Conservation (phyloP, 2,888 invertebrate genomes). For the Hypena proboscidalis region DNA sequence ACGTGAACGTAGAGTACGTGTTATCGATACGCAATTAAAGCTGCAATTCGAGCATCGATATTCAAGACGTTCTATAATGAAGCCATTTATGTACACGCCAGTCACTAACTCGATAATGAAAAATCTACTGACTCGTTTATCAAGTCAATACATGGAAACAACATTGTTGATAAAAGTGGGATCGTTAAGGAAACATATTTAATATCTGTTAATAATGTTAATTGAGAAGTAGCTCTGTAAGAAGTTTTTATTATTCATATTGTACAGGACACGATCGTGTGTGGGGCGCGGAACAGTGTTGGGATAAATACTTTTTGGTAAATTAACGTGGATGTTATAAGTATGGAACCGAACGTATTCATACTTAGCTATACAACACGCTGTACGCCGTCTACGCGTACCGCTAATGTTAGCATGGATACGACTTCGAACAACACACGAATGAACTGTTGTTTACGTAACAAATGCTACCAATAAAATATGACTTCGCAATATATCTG, state of each 20-base stretch:
- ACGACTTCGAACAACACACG: slow-evolving; percentile 16
- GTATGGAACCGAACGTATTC: slow-evolving; percentile 26
- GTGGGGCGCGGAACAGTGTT: slow-evolving; percentile 15
- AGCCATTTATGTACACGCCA: slow-evolving; percentile 40
- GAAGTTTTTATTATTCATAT: slow-evolving; percentile 39
- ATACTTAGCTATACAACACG: slow-evolving; percentile 3
- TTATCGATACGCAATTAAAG: slow-evolving; percentile 42
- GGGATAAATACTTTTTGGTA: slow-evolving; percentile 36
- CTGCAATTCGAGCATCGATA: slow-evolving; percentile 24
- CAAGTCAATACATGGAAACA: too few relatives aligned
- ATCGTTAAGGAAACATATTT: slow-evolving; percentile 42
- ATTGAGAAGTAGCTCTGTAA: slow-evolving; percentile 24
- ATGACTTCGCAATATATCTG: slow-evolving; percentile 6
- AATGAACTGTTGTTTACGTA: slow-evolving; percentile 16
- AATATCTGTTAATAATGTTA: slow-evolving; percentile 38
- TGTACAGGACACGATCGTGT: slow-evolving; percentile 19
- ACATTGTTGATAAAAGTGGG: slow-evolving; percentile 35
- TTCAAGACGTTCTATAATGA: slow-evolving; percentile 36
- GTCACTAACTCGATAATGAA: slow-evolving; percentile 17
- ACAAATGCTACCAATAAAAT: slow-evolving; percentile 18
- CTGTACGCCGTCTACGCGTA: background rate
- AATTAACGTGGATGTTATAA: slow-evolving; percentile 41
- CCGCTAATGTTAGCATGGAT: slow-evolving; percentile 28
- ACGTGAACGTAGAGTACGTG: slow-evolving; percentile 24
- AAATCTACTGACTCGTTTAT: slow-evolving; percentile 11